A percentile compares a stretch with the other conserved stretches of the same genome.
These are phyloP conservation scores for Daubentonia madagascariensis DNA, from an alignment of 2,113 vertebrate species.

Conservation along the genomic window DNA sequence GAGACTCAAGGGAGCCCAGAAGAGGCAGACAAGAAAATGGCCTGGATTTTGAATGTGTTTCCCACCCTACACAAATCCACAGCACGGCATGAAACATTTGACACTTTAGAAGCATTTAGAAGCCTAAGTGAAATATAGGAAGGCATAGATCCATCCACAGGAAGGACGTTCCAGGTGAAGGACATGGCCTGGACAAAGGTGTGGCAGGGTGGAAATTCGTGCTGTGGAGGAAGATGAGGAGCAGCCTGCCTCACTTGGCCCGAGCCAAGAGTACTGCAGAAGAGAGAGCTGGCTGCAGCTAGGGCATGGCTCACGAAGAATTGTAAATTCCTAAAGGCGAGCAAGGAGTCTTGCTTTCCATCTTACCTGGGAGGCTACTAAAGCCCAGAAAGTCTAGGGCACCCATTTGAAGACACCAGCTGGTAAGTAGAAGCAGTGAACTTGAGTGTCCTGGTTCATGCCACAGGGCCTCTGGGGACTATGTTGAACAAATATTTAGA, in stretches of 20 bases:
- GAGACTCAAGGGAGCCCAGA: neutral
- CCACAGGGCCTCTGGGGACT: too few species aligned
- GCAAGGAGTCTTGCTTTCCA: neutral
- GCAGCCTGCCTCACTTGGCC: neutral
- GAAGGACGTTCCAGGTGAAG: neutral
- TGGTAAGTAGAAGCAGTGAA: neutral
- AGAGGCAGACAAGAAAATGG: neutral
- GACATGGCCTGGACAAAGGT: neutral
- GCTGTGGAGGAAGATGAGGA: fast-evolving
- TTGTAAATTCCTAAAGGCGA: too few species aligned
- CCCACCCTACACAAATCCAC: neutral
- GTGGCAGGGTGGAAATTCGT: fast-evolving
- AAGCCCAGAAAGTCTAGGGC: neutral
- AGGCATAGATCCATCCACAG: neutral
- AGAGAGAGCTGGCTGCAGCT: neutral
- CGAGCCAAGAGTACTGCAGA: neutral
- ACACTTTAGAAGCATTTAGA: neutral
- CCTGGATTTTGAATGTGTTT: neutral
- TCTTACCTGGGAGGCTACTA: neutral
- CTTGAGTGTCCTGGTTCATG: neutral
- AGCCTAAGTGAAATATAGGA: neutral
- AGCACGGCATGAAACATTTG: neutral
- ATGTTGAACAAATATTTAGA: neutral
- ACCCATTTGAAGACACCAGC: neutral
- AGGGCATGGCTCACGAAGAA: neutral